Conservation (phyloP, 2,113 vertebrate species). For the Nesospiza acunhae region DNA sequence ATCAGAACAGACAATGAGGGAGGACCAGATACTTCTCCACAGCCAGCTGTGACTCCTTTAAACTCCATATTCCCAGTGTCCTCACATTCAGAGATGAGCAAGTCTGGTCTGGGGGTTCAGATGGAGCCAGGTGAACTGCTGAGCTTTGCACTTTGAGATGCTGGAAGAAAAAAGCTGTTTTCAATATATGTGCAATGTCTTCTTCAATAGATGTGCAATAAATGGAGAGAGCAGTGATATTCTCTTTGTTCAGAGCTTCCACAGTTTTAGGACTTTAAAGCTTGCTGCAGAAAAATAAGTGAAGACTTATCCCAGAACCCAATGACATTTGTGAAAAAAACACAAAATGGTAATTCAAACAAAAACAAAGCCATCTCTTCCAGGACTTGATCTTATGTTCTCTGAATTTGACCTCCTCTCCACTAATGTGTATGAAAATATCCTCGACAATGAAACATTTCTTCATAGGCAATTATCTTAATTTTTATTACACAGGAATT, state of each 20-base stretch:
- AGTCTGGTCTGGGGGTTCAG: neutral
- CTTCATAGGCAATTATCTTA: constrained; percentile 50
- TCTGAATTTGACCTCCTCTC: constrained; percentile 14
- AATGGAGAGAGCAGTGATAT: neutral
- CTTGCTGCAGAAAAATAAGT: neutral
- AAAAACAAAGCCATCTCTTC: neutral
- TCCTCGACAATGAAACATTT: constrained; percentile 9
- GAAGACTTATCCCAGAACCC: neutral
- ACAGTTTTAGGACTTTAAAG: neutral
- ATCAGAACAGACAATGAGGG: neutral
- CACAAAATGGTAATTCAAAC: neutral
- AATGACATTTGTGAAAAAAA: neutral
- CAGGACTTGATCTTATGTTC: constrained; percentile 44
- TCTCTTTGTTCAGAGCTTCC: neutral
- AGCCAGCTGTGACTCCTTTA: neutral
- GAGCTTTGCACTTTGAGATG: neutral
- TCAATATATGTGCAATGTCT: neutral
- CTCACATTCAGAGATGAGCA: neutral
- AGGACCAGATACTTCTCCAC: neutral
- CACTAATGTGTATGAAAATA: constrained; percentile 37
- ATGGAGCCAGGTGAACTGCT: neutral
- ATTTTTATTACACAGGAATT: constrained; percentile 71
- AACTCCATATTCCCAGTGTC: neutral
- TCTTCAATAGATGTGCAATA: neutral
- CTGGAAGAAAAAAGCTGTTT: neutral